A percentile compares a stretch with the other conserved stretches of the same genome.
Conservation (phyloP, 2,888 invertebrate species). For the Muschampia plurimacula region DNA sequence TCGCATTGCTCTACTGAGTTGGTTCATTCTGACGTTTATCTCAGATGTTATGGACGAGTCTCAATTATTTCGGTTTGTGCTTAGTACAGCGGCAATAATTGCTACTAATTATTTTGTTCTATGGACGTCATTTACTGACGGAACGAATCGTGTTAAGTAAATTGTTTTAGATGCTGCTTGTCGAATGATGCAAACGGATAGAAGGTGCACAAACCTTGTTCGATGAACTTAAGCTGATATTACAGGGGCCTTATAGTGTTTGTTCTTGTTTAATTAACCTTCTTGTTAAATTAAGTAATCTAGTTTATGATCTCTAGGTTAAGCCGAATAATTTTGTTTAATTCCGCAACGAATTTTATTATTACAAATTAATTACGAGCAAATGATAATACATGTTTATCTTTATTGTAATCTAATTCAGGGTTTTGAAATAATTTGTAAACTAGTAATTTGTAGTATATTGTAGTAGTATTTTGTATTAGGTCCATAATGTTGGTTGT, state of each 20-base stretch:
- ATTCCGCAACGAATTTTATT: constrained; percentile 44
- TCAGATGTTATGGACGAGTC: constrained; percentile 5
- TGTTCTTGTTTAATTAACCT: constrained; percentile 65
- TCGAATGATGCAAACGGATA: constrained; percentile 24
- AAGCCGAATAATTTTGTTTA: constrained; percentile 62
- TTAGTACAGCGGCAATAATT: constrained; percentile 24
- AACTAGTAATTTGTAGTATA: background rate
- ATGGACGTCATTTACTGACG: constrained; percentile 16
- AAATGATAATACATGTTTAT: constrained; percentile 30
- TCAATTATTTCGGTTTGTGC: constrained; percentile 11
- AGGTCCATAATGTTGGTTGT: too few relatives aligned
- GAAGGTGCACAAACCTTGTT: constrained; percentile 53
- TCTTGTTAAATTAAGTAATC: too few relatives aligned
- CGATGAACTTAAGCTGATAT: constrained; percentile 62
- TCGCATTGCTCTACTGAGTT: too few relatives aligned
- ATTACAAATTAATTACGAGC: constrained; percentile 18
- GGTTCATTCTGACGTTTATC: background rate
- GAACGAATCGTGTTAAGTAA: constrained; percentile 24
- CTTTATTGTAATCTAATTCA: constrained; percentile 45
- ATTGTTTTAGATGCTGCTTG: constrained; percentile 28
- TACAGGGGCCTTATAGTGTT: constrained; percentile 57
- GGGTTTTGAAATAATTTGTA: constrained; percentile 34
- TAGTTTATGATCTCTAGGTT: constrained; percentile 72
- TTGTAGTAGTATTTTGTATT: too few relatives aligned
- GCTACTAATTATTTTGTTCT: constrained; percentile 15